Evolutionary conservation across 2,797 vertebrate genomes (phyloP), one percentile per base, ranked within the genome.

Genomic region (Falco concolor): DNA sequence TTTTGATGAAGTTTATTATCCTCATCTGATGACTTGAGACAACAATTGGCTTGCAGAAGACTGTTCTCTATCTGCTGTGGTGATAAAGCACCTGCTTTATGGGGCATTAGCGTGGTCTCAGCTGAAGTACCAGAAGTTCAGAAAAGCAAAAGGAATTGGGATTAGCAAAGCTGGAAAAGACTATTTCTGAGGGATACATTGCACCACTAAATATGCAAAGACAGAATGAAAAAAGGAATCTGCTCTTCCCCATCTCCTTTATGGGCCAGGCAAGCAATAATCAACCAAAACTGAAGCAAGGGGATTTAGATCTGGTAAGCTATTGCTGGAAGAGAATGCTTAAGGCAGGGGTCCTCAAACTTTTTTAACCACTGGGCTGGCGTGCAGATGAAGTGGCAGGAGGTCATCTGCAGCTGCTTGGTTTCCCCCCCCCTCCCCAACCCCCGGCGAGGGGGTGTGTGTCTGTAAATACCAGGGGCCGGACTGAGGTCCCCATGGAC

Each of bases 131-230:
- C 25, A 22, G 2, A 2, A 13, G 28, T 1, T 4, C n/a, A 24
- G 52, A 40, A 22, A 16, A 10, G 42, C 28, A 44, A 57, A 27
- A 25, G 27, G 32, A 50, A 5, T 0, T 15, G 3, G 56, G 38
- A 36, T 14, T 7, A 30, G 38, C 0, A 2, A 32, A 42, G 50
- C 28, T 65, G 60, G 38, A 47, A 52, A 6, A 22, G 25, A 12
- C 0, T 5, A 50, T 17, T 53, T 36, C 0, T 9, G 7, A 27
- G 72, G 13, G 8, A n/a, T 2, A 0, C 6, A 1, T 1, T 8
- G 12, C 45, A 38, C 24, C 52, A 4, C 17, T 40, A 32, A 20
- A 42, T 2, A 6, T 0, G 8, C 22, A 30, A 30, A 11, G 11
- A 10, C 1, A 6, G 28, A 6, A 82, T 4, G 2, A 27, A 38